Percentiles rank a stretch among this genome's conserved stretches.
Evolutionary conservation across 1,140 invertebrate species (phyloP).

Genomic region (Plectrocnemia conspersa): DNA sequence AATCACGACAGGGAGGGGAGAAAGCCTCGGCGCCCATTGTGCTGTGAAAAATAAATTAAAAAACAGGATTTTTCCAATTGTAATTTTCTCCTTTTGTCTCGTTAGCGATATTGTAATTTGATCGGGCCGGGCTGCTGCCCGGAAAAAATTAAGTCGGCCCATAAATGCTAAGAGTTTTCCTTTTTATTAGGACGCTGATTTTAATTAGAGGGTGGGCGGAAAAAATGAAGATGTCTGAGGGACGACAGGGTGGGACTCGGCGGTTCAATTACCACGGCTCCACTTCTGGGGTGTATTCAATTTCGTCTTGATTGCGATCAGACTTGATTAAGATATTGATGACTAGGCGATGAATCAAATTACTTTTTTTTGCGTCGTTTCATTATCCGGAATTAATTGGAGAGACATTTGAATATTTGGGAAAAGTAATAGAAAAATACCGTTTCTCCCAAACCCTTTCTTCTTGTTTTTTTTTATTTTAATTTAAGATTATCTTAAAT

Average conservation of each 20-base stretch:
- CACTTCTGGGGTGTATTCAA: conserved; percentile 19
- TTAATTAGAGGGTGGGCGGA: conserved; percentile 29
- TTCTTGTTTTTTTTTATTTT: too few relatives aligned
- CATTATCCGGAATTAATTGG: neutral
- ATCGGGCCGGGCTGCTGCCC: conserved; percentile 23
- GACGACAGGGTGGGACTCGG: conserved; percentile 12
- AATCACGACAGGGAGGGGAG: conserved; percentile 3
- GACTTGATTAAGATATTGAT: conserved; percentile 26
- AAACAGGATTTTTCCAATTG: conserved; percentile 33
- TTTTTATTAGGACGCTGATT: conserved; percentile 19
- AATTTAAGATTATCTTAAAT: too few relatives aligned
- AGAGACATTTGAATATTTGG: neutral
- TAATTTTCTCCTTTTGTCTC: conserved; percentile 35
- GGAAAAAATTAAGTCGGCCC: conserved; percentile 25
- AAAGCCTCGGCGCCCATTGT: conserved; percentile 1
- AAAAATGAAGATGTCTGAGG: conserved; percentile 22
- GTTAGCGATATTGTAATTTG: conserved; percentile 37
- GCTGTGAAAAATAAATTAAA: conserved; percentile 31
- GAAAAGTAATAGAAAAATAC: too few relatives aligned
- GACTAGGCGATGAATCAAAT: conserved; percentile 25
- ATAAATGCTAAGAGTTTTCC: conserved; percentile 29
- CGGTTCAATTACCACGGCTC: conserved; percentile 26
- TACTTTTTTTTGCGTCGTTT: too few relatives aligned
- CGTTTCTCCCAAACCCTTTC: too few relatives aligned
- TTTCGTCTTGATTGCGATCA: conserved; percentile 22